A percentile compares a stretch with the other conserved stretches of the same genome.
Conservation (phyloP, 2,888 invertebrate species). For the Tetragnatha montana region DNA sequence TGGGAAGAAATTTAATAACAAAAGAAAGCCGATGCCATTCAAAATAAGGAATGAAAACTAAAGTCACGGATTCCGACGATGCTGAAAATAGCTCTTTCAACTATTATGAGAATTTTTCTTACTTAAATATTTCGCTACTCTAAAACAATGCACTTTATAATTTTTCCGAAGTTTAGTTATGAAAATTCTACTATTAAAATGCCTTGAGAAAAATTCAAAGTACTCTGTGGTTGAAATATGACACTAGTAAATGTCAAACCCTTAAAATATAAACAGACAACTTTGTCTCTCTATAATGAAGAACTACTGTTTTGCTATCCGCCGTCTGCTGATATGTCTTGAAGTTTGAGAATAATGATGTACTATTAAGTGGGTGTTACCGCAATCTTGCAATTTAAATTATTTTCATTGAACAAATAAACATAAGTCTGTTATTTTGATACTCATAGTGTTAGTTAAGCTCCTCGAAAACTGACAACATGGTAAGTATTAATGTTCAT, state of each 20-base stretch:
- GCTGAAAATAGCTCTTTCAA: too few relatives aligned
- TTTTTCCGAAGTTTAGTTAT: not conserved
- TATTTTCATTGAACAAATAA: constrained; percentile 21
- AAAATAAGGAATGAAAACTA: not conserved
- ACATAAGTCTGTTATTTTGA: constrained; percentile 14
- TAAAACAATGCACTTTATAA: not conserved
- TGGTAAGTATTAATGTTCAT: constrained; percentile 49
- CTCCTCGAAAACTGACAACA: constrained; percentile 9
- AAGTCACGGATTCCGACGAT: too few relatives aligned
- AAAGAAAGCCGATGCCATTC: not conserved
- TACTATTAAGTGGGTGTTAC: constrained; percentile 63
- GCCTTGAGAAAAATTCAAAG: not conserved
- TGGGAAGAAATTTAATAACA: not conserved
- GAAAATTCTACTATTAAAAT: not conserved
- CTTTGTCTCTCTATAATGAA: not conserved
- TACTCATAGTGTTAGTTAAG: not conserved
- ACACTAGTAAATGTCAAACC: not conserved
- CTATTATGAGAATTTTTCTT: too few relatives aligned
- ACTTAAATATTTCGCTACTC: not conserved
- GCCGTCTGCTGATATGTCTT: constrained; percentile 64
- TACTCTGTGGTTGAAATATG: not conserved
- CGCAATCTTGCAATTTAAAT: constrained; percentile 53
- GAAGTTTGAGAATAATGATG: constrained; percentile 49
- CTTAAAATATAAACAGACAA: not conserved
- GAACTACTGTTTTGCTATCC: constrained; percentile 5